Evolutionary conservation across 1,140 invertebrate genomes (phyloP).

Genomic region (Capitella teleta): DNA sequence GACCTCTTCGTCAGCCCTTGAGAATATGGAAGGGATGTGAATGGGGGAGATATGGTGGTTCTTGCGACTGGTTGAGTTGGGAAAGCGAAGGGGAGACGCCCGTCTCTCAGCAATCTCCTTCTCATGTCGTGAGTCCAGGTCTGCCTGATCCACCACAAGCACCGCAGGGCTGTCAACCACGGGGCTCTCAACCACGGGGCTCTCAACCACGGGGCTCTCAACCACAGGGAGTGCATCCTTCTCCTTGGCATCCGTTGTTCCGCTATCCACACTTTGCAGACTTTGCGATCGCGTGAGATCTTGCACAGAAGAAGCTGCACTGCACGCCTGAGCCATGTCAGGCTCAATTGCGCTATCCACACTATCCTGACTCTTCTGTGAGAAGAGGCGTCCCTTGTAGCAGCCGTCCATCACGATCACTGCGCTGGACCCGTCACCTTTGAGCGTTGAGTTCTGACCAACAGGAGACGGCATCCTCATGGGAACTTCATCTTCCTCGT

Average conservation of each 20-base stretch:
- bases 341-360: background rate
- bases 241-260: background rate
- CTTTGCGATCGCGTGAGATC: no score
- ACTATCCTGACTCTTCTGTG: background rate
- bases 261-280: constrained; percentile 1
- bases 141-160: background rate
- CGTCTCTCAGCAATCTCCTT: constrained; percentile 13
- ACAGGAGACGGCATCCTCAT: background rate
- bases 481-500: background rate
- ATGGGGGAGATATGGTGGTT: constrained; percentile 22
- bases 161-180: background rate
- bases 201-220: no score
- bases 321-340: background rate
- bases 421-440: background rate
- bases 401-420: no score
- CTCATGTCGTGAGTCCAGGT: background rate
- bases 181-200: background rate
- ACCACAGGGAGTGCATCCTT: background rate
- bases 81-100: constrained; percentile 20
- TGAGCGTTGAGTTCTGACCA: background rate
- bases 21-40: constrained; percentile 28
- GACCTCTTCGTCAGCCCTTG: constrained; percentile 18
- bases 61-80: constrained; percentile 17
- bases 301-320: no score
- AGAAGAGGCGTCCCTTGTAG: background rate